Base-by-base conservation (phyloP, 2,797 vertebrate genomes). In the Synaphobranchus kaupii region DNA sequence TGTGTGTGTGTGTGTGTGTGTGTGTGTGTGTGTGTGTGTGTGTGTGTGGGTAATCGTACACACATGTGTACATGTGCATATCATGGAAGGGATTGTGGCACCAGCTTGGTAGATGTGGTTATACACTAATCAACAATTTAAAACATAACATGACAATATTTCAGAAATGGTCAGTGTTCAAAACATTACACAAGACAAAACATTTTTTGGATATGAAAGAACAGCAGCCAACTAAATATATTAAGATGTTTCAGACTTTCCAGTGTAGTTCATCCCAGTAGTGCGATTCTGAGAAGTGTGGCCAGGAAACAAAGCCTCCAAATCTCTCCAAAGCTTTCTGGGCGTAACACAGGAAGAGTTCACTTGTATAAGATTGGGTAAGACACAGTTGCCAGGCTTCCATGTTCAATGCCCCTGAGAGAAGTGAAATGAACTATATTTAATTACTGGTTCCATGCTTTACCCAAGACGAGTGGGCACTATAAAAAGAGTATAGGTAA, bases 231-330 rank as follows among this genome's bases (percentile, higher is more conserved):
- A 66, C 54, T 5, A 83, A 83, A 31, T n/a, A 58, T 50, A 54
- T 82, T 71, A 68, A 66, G 6, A 44, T 71, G 54, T 84, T 87
- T 87, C n/a, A 47, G 31, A 48, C 76, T 68, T 87, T 68, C 80
- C 52, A 68, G 44, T 56, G 50, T 66, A 68, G 73, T 85, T 63
- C 47, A 87, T 87, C 56, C 58, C 60, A 22, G 82, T 86, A 60
- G 12, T 82, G 56, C 22, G 58, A 60, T 60, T 60, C 15, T 20
- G 58, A 48, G 80, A 52, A 66, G 58, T 52, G 54, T 44, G 39
- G 34, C 58, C 78, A 86, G 31, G 28, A 9, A 54, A 71, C 58
- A 52, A 8, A 73, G 48, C 66, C 83, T 44, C n/a, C 20, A n/a
- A n/a, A n/a, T 73, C 60, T 76, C 48, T 73, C 17, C 56, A 71